Conservation (phyloP, 2,113 vertebrate species). For the Trogon melanurus region DNA sequence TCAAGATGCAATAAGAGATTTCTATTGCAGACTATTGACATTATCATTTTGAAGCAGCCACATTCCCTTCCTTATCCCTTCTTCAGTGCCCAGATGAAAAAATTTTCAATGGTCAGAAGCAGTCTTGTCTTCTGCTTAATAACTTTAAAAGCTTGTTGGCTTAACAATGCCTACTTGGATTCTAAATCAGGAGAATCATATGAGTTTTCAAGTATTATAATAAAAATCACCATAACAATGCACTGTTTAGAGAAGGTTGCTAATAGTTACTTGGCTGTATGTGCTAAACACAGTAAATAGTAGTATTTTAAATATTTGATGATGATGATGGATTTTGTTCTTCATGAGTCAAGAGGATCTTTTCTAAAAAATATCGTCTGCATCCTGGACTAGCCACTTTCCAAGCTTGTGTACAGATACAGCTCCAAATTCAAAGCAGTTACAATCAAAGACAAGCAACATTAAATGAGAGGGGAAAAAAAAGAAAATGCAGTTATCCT, state of each 20-base stretch:
- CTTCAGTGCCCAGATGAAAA: not conserved
- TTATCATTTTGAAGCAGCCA: not conserved
- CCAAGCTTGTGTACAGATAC: not conserved
- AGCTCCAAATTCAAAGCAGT: not conserved
- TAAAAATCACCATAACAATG: not conserved
- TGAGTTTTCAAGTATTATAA: not conserved
- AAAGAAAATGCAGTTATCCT: not conserved
- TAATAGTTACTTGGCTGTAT: not conserved
- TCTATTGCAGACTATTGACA: no score
- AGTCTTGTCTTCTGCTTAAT: not conserved
- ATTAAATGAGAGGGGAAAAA: not conserved
- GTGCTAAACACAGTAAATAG: not conserved
- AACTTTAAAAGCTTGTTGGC: not conserved
- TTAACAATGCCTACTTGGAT: not conserved
- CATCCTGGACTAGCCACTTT: not conserved
- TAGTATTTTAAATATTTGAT: not conserved
- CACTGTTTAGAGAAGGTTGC: not conserved
- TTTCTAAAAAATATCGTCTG: not conserved
- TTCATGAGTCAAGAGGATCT: not conserved
- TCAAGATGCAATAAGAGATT: not conserved
- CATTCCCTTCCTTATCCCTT: not conserved
- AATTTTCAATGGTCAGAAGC: not conserved
- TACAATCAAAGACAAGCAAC: not conserved
- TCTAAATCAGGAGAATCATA: not conserved
- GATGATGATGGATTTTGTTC: not conserved